Base-by-base conservation (phyloP, 2,888 invertebrate species). In the Boloria euphrosyne region DNA sequence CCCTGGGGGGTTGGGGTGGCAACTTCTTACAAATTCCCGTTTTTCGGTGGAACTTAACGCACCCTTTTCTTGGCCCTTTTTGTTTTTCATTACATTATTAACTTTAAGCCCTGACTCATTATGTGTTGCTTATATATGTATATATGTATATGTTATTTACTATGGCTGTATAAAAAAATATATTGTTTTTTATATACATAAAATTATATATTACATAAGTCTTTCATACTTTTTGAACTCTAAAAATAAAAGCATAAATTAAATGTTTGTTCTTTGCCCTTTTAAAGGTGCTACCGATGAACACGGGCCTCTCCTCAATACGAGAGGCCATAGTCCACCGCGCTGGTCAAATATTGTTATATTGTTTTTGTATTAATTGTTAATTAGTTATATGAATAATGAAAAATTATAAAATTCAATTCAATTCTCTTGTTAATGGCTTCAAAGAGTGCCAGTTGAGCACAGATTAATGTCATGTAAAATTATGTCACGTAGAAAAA, bases 21-120 rank as follows among this genome's bases (percentile, higher is more conserved):
- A 83, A 84, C 89, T 89, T 91, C 92, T 91, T 91, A 91, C 90
- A 87, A 91, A 91, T 90, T 91, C 90, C 87, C 92, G 91, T 91
- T 92, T 92, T 92, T 92, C 89, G 92, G 89, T 83, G 85, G 90
- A 89, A 90, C 91, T 89, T 91, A 88, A 86, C 89, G 90, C 90
- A 92, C 92, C 92, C 91, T 91, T 90, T 92, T 89, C 91, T 91
- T 91, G 90, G 90, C 89, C 90, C 92, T 91, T 91, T 92, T 92
- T 92, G 92, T 91, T 92, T 91, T 92, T 91, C 92, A 91, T 92
- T 91, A 90, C 91, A 92, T 92, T 92, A 91, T 59, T 59, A 92
- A 90, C 91, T 91, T 87, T 90, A 89, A 91, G 89, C 81, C 84
- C 82, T 82, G 85, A 84, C 59, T 59, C 59, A 85, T 90, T 88